phyloP scores from a whole-genome alignment of 2,888 invertebrate genomes.

The Caenorhabditis sp. region DNA sequence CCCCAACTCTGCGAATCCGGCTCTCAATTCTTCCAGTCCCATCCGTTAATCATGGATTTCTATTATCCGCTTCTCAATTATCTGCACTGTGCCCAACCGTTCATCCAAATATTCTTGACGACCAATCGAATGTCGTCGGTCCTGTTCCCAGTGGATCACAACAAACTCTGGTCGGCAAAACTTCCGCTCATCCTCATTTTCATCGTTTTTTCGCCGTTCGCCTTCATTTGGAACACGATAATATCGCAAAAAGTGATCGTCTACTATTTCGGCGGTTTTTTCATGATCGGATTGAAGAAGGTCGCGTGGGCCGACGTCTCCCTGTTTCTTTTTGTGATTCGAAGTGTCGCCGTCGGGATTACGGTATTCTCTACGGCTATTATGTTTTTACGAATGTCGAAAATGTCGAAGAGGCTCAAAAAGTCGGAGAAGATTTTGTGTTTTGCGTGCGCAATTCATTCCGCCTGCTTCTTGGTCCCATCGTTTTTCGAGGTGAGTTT shows the following conservation, averaged over 20 bases:
- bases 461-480: constrained; percentile 25
- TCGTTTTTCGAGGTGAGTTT: constrained; percentile 16
- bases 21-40: constrained; percentile 16
- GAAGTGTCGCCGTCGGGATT: constrained; percentile 20
- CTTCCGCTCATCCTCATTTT: neutral
- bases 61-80: constrained; percentile 49
- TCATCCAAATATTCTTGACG: constrained; percentile 48
- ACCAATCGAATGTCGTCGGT: constrained; percentile 40
- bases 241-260: constrained; percentile 27
- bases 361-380: constrained; percentile 24
- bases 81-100: constrained; percentile 39
- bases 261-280: constrained; percentile 39
- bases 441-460: constrained; percentile 24
- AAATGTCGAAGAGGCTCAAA: constrained; percentile 32
- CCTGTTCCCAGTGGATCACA: constrained; percentile 22
- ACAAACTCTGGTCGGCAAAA: constrained; percentile 6
- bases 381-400: constrained; percentile 33
- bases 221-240: constrained; percentile 45
- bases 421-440: constrained; percentile 30
- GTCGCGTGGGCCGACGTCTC: constrained; percentile 39
- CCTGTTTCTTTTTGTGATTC: constrained; percentile 19
- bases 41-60: constrained; percentile 29
- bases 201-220: constrained; percentile 15
- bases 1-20: constrained; percentile 24
- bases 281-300: constrained; percentile 8